Conservation (phyloP, 1,140 invertebrate genomes). For the Pararge aegeria region DNA sequence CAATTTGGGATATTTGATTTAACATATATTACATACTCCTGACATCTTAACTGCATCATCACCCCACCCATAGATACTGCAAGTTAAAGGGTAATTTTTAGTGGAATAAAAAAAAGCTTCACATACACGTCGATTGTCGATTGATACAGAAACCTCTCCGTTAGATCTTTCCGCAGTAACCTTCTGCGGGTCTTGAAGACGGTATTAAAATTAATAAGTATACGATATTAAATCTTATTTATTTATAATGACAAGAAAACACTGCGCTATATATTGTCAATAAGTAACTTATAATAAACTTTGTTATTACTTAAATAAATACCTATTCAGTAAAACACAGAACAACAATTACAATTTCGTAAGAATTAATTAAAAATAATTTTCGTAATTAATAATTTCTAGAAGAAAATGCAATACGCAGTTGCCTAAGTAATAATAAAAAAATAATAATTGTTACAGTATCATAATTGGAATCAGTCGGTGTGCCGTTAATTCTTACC, state of each 20-base stretch:
- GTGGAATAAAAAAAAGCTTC: no score
- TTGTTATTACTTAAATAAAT: background rate
- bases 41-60: no score
- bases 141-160: no score
- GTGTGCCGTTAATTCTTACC: constrained; percentile 17
- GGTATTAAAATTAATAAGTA: no score
- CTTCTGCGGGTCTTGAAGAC: no score
- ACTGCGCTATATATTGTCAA: no score
- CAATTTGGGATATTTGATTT: no score
- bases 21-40: no score
- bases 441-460: constrained; percentile 28
- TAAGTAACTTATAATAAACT: background rate
- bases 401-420: background rate
- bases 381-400: background rate
- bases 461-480: constrained; percentile 37
- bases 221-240: background rate
- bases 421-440: constrained; percentile 20
- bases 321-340: background rate
- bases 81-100: no score
- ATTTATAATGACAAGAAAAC: background rate
- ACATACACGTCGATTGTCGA: no score
- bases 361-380: background rate
- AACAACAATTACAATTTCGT: background rate
- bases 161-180: no score
- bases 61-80: no score